A percentile compares a stretch with the other conserved stretches of the same genome.
phyloP scores from a whole-genome alignment of 2,888 invertebrate genomes.

The Rhyacophila evoluta region DNA sequence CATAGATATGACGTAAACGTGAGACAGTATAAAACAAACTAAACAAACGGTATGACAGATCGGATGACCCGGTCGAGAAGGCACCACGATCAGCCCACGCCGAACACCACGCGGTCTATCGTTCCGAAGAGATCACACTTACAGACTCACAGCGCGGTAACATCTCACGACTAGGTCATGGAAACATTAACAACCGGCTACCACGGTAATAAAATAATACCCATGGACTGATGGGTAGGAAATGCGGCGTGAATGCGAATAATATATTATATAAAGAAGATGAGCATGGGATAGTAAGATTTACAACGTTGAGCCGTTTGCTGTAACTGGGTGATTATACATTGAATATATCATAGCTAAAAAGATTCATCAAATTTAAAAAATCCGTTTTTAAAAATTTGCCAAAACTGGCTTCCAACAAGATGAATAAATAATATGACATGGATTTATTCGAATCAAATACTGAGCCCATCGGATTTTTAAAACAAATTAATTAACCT shows the following conservation, averaged over 20 bases:
- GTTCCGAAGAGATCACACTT: not conserved
- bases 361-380: too few relatives aligned
- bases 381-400: too few relatives aligned
- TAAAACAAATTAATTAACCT: too few relatives aligned
- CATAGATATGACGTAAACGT: too few relatives aligned
- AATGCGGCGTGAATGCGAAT: not conserved
- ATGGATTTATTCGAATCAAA: too few relatives aligned
- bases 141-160: not conserved
- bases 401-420: too few relatives aligned
- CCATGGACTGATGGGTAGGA: not conserved
- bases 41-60: not conserved
- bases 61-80: not conserved
- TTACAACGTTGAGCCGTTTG: not conserved
- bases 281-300: not conserved
- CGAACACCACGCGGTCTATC: not conserved
- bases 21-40: not conserved
- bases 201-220: not conserved
- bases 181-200: not conserved
- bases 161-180: constrained; percentile 12
- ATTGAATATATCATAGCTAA: too few relatives aligned
- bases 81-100: not conserved
- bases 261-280: constrained; percentile 1
- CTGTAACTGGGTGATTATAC: not conserved
- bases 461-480: too few relatives aligned
- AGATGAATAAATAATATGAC: too few relatives aligned